A percentile compares a stretch with the other conserved stretches of the same genome.
Evolutionary conservation across 1,140 invertebrate genomes (phyloP).

Genomic region (Rhagoletis zephyria): DNA sequence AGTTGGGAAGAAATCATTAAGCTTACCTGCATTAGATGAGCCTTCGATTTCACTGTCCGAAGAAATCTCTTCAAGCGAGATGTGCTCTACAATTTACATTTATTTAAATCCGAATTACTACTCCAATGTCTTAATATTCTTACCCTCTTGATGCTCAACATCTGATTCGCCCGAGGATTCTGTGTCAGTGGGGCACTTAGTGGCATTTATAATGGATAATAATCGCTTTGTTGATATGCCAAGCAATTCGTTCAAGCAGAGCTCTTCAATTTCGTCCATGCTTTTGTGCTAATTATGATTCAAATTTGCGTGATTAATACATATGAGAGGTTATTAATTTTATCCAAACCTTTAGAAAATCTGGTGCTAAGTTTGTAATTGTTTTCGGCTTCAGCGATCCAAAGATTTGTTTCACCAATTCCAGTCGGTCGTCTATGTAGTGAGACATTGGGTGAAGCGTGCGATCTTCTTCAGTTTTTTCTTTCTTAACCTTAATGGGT

Average conservation of each 20-base stretch:
- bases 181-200: conserved; percentile 76
- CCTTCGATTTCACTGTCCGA: conserved; percentile 74
- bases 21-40: conserved; percentile 60
- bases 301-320: background rate
- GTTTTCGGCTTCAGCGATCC: conserved; percentile 78
- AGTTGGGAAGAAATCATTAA: background rate
- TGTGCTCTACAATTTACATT: conserved; percentile 73
- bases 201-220: conserved; percentile 75
- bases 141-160: conserved; percentile 68
- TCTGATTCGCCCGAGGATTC: conserved; percentile 74
- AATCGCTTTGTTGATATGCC: conserved; percentile 77
- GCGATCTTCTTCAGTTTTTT: conserved; percentile 69
- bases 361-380: conserved; percentile 77
- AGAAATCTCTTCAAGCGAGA: conserved; percentile 77
- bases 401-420: conserved; percentile 79
- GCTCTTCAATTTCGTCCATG: conserved; percentile 78
- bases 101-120: background rate
- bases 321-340: background rate
- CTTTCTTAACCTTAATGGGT: conserved; percentile 69
- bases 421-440: conserved; percentile 78
- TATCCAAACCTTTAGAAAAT: conserved; percentile 75
- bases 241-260: conserved; percentile 78
- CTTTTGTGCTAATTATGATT: conserved; percentile 71
- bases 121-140: background rate
- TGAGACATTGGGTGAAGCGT: conserved; percentile 74